A percentile compares a stretch with the other conserved stretches of the same genome.
Conservation (phyloP, 2,888 invertebrate genomes). For the Schrankia costaestrigalis region DNA sequence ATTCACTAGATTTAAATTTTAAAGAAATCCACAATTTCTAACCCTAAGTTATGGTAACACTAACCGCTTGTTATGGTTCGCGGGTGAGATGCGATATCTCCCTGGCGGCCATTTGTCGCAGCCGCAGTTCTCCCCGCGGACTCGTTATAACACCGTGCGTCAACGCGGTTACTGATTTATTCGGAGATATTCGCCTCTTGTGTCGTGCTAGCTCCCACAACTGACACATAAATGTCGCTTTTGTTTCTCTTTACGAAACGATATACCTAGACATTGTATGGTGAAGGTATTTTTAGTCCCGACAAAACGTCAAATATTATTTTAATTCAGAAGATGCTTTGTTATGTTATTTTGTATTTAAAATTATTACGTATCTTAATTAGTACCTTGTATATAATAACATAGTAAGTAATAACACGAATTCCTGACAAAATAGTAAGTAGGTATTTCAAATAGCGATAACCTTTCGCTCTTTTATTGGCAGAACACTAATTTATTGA, state of each 20-base stretch:
- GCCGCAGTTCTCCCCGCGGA: slow-evolving; percentile 50
- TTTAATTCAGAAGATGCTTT: too few species aligned
- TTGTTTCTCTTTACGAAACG: slow-evolving; percentile 70
- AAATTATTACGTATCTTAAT: too few species aligned
- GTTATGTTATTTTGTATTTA: too few species aligned
- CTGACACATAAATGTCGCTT: slow-evolving; percentile 78
- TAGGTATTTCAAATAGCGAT: too few species aligned
- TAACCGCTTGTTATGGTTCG: slow-evolving; percentile 25
- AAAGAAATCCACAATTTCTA: too few species aligned
- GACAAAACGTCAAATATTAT: too few species aligned
- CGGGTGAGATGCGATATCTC: slow-evolving; percentile 37
- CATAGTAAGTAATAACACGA: too few species aligned
- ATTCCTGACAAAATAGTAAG: too few species aligned
- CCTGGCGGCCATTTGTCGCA: slow-evolving; percentile 70
- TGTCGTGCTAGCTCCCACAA: slow-evolving; percentile 47
- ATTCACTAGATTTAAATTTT: too few species aligned
- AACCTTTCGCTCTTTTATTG: too few species aligned
- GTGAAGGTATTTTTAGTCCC: slow-evolving; percentile 23
- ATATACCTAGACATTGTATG: slow-evolving; percentile 46
- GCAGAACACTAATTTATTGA: too few species aligned
- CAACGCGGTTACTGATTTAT: slow-evolving; percentile 66
- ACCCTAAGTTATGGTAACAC: slow-evolving; percentile 19
- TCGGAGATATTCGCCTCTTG: slow-evolving; percentile 35
- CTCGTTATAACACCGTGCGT: slow-evolving; percentile 61
- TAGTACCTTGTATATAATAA: too few species aligned